Evolutionary conservation across 2,888 invertebrate species (phyloP), one percentile per base, ranked within the genome.

Genomic region (Auanema freiburgensis): DNA sequence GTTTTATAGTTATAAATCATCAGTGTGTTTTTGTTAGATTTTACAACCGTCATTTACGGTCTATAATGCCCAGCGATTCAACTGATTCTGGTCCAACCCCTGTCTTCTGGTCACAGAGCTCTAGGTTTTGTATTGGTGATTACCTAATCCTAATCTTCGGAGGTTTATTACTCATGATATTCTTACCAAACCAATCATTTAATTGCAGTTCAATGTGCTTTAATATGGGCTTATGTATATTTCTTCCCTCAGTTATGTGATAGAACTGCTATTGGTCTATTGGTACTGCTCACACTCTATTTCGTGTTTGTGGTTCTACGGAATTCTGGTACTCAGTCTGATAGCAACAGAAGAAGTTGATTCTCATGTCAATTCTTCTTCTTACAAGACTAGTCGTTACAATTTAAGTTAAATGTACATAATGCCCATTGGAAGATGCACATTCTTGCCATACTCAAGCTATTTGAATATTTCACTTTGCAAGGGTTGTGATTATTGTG

Each of bases 191-290:
- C 44, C 16, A 55, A 49, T 51, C 41, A 23, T 59, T 25, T 49
- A 4, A 52, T 65, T 70, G 18, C 51, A 66, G 65, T 65, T 23
- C 71, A 72, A 61, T 43, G 69, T 40, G 16, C 64, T 16, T 53
- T 68, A 3, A 66, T 69, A 8, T 55, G 60, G 55, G 40, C 63
- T 40, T 72, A 69, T 62, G 59, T 72, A 23, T 69, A 59, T 50
- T 66, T 57, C 43, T 69, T 67, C 51, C 72, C 72, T 1, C 63
- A 69, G 18, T 25, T 67, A 3, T 67, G 65, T 44, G 69, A 72
- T 44, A 63, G 66, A 10, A 58, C 68, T 25, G 69, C 66, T 1
- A 52, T 67, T 43, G 59, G 60, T 1, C 52, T 72, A 8, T 57
- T 69, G 18, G 23, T 46, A 43, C 57, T 69, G 16, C 56, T 72